Evolutionary conservation across 2,797 vertebrate genomes (phyloP).

Genomic region (Gastrophryne carolinensis): DNA sequence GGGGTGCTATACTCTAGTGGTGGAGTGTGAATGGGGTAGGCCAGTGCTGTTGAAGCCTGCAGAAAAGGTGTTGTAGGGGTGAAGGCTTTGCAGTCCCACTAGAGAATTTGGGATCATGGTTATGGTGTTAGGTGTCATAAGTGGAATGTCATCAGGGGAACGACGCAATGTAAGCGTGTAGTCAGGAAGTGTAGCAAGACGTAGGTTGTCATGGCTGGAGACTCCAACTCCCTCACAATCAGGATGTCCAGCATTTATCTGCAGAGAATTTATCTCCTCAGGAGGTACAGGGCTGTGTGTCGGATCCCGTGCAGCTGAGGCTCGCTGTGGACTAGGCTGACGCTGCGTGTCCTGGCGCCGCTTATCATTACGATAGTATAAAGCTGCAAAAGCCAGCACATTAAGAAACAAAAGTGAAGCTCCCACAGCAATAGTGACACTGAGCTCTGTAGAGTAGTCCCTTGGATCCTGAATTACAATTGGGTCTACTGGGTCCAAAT

Average conservation of each 20-base stretch:
- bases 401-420: conserved; percentile 97
- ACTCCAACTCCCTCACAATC: conserved; percentile 83
- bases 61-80: conserved; percentile 97
- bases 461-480: conserved; percentile 90
- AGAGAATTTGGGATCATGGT: conserved; percentile 98
- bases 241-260: conserved; percentile 90
- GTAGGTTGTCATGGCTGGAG: conserved; percentile 82
- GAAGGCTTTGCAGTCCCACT: conserved; percentile 94
- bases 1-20: conserved; percentile 94
- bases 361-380: conserved; percentile 98
- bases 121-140: conserved; percentile 98
- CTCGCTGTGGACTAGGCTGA: conserved; percentile 86
- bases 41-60: conserved; percentile 94
- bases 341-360: conserved; percentile 86
- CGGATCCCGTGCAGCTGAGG: conserved; percentile 79
- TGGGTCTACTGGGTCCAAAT: conserved; percentile 81
- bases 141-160: conserved; percentile 95
- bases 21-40: conserved; percentile 97
- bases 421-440: conserved; percentile 94
- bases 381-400: conserved; percentile 91
- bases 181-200: conserved; percentile 88
- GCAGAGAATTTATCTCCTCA: conserved; percentile 94
- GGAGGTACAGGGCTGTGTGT: conserved; percentile 77
- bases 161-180: conserved; percentile 94
- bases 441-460: conserved; percentile 96